Base-by-base conservation (phyloP, 2,797 vertebrate genomes). In the Mycteria americana region DNA sequence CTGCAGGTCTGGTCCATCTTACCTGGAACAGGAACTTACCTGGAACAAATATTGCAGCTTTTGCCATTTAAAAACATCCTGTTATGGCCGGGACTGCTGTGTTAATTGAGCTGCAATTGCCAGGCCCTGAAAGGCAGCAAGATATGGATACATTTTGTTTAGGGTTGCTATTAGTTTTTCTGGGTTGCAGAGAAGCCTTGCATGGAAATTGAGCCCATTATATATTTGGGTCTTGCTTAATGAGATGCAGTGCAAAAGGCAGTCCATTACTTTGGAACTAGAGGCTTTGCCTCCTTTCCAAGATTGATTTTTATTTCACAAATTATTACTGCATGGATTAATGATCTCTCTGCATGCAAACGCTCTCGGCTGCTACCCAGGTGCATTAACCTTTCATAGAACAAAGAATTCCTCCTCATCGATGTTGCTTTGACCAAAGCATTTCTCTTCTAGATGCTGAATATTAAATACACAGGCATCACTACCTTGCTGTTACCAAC, bases 231-330 rank as follows among this genome's bases (percentile, higher is more conserved):
- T 85, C 90, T 97, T 97, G 96, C 95, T 97, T 96, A 97, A 96
- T 91, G 41, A 96, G 95, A 95, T 92, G 96, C 95, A 85, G 63
- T 22, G 79, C 67, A 89, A 93, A 89, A 96, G 79, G 89, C 91
- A 93, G 59, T 85, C 95, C 93, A 97, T 97, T 97, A 97, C 92
- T 96, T 95, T 92, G 94, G 88, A 94, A 95, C 95, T 93, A 92
- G 93, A 97, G 93, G 94, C 87, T 96, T 97, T 89, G 88, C 94
- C 95, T 96, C 74, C 86, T 89, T 92, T 90, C 89, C 43, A 97
- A 98, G 96, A 97, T 95, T 97, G 97, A 97, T 97, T 97, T 96
- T 96, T 94, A 92, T 95, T 95, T 95, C 95, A 96, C 76, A 88
- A 95, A 96, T 96, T 96, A 96, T 97, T 97, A 91, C 93, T 88